Conservation (phyloP, 2,888 invertebrate genomes). For the Himalopsyche tibetana region DNA sequence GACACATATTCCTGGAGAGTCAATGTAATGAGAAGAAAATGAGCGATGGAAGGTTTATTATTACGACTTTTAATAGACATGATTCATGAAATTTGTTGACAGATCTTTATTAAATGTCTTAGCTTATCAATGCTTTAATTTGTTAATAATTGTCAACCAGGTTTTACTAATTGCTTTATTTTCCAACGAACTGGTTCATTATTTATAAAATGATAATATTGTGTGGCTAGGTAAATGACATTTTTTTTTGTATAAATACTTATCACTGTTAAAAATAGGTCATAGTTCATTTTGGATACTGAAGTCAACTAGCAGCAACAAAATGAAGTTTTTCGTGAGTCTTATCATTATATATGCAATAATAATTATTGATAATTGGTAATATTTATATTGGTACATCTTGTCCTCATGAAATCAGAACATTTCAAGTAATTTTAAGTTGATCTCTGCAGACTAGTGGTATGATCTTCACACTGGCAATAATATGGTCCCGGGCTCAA, state of each 20-base stretch:
- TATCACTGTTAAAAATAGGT: neutral
- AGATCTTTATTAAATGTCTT: no score
- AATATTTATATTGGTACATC: no score
- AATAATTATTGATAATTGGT: no score
- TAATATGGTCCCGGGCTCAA: no score
- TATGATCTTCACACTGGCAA: no score
- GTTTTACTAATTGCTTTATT: constrained; percentile 8
- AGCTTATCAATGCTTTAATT: neutral
- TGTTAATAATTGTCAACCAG: neutral
- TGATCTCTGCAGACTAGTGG: no score
- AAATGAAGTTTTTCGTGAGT: constrained; percentile 36
- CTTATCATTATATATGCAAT: no score
- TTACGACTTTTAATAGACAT: no score
- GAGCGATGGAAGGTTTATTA: neutral
- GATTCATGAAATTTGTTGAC: no score
- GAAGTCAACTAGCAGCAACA: neutral
- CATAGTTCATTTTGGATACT: neutral
- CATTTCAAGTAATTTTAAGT: no score
- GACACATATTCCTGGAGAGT: no score
- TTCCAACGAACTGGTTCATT: neutral
- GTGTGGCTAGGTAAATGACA: neutral
- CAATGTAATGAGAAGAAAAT: neutral
- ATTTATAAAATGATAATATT: constrained; percentile 6
- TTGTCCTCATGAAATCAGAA: no score
- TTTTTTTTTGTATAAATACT: constrained; percentile 15